Evolutionary conservation across 2,888 invertebrate species (phyloP), one percentile per base, ranked within the genome.

Genomic region (Acrocyrtus sp.): DNA sequence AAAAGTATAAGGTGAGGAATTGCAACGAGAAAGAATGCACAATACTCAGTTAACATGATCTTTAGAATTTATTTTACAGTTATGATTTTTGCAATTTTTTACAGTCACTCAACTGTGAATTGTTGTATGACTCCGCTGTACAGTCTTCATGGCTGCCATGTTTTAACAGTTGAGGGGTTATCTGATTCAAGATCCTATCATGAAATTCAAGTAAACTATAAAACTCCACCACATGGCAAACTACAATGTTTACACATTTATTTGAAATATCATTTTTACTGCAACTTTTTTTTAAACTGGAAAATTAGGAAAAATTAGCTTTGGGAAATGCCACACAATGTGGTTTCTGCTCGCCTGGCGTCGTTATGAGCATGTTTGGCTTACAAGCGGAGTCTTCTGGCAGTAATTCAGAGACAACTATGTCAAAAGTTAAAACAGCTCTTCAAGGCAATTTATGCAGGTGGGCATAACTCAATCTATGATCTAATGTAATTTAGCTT

Each of bases 271-370:
- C 8, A 56, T 21, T 91, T 93, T 0, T n/a, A n/a, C n/a, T n/a
- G n/a, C n/a, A n/a, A n/a, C n/a, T n/a, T n/a, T n/a, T n/a, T n/a
- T n/a, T n/a, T n/a, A n/a, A n/a, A n/a, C n/a, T n/a, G n/a, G n/a
- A n/a, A n/a, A n/a, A n/a, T n/a, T 95, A 96, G 78, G 93, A 94
- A 82, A 87, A 94, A 77, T 88, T 96, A 76, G 94, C 95, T 0
- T 92, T 92, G 85, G 88, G 93, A 0, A 95, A 96, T 82, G 97
- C 96, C 0, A 93, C 95, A 0, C 96, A 97, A 84, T 97, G 96
- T 83, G 96, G 96, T 0, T 96, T 95, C 84, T 96, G 96, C 82
- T 96, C 96, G 0, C 96, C 96, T 0, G 97, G 97, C 27, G 97
- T 76, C 45, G 67, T 73, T 17, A 73, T 73, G 58, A 41, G 61